phyloP scores from a whole-genome alignment of 2,113 vertebrate genomes.

The Natator depressus region DNA sequence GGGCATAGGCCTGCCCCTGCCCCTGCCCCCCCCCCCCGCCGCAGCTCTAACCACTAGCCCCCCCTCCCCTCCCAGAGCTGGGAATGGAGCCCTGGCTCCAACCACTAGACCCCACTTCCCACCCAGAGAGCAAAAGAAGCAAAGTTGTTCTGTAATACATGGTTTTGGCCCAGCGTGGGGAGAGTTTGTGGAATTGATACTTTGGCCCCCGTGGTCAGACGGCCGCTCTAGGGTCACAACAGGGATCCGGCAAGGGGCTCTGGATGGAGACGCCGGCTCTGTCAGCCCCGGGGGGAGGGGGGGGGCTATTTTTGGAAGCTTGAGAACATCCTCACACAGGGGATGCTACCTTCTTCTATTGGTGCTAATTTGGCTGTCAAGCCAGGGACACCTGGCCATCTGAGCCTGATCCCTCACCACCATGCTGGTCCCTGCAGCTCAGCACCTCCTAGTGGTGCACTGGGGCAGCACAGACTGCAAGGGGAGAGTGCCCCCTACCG shows the following conservation, averaged over 20 bases:
- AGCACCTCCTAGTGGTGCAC: background rate
- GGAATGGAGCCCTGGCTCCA: background rate
- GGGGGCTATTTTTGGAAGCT: background rate
- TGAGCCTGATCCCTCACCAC: no score
- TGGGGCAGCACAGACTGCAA: background rate
- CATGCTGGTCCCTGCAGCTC: background rate
- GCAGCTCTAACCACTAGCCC: no score
- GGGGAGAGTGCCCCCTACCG: no score
- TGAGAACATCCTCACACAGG: background rate
- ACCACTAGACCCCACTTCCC: background rate
- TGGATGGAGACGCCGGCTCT: background rate
- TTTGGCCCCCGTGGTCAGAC: no score
- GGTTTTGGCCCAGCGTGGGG: no score
- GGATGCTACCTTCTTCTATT: background rate
- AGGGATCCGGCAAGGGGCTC: background rate
- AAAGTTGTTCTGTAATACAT: background rate
- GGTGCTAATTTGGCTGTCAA: background rate
- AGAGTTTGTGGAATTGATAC: background rate
- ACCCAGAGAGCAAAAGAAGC: background rate
- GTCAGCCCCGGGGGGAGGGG: no score
- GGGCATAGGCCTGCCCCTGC: no score
- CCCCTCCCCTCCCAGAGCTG: no score
- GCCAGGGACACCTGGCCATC: background rate
- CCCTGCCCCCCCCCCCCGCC: no score
- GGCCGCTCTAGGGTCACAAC: background rate